Evolutionary conservation across 2,113 vertebrate genomes (phyloP).

Genomic region (Chloropsis hardwickii): DNA sequence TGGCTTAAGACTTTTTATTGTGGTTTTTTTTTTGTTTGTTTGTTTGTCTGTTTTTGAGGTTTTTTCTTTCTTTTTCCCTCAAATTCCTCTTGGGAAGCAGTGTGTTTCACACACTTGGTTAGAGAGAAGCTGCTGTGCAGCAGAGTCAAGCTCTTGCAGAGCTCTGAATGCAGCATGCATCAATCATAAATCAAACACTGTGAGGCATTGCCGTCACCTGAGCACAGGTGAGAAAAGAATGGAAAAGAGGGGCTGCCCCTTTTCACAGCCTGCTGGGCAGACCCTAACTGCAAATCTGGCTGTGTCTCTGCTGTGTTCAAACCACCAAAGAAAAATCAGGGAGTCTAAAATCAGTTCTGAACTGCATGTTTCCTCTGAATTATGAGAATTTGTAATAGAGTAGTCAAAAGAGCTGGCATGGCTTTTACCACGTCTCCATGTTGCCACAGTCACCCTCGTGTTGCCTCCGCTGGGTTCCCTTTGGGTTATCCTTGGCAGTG

Average conservation of each 20-base stretch:
- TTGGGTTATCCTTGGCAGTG: neutral
- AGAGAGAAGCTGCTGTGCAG: neutral
- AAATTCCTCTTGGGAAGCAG: neutral
- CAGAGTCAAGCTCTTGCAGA: neutral
- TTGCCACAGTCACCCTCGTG: neutral
- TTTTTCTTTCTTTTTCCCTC: neutral
- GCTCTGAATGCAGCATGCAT: neutral
- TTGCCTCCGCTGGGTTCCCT: neutral
- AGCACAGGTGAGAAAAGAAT: neutral
- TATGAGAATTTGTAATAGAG: neutral
- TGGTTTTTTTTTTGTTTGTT: rapidly evolving
- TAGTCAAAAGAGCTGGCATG: neutral
- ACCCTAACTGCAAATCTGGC: neutral
- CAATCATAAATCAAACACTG: rapidly evolving
- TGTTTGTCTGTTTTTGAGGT: neutral
- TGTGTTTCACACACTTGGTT: rapidly evolving
- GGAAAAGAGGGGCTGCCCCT: neutral
- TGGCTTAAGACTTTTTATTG: neutral
- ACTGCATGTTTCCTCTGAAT: neutral
- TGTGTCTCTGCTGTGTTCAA: neutral
- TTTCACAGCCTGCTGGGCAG: neutral
- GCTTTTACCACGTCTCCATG: neutral
- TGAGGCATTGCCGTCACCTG: neutral
- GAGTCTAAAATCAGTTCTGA: neutral
- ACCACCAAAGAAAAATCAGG: neutral